Evolutionary conservation across 2,113 vertebrate species (phyloP).

Genomic region (Sebastes fasciatus): DNA sequence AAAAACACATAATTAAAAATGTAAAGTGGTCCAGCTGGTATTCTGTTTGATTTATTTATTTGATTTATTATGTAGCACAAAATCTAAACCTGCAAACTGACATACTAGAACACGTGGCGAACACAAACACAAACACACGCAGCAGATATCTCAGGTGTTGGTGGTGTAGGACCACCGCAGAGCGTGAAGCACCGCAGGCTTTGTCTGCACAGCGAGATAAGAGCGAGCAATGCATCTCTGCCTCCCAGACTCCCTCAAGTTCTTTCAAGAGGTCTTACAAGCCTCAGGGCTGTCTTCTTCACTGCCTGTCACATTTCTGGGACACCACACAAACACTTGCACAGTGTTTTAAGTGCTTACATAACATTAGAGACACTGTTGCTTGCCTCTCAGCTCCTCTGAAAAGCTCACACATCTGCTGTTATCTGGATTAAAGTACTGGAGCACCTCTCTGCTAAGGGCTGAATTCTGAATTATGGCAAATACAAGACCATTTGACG

Average conservation of each 20-base stretch:
- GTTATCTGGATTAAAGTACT: background rate
- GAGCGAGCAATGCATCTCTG: background rate
- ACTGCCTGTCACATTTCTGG: constrained; percentile 38
- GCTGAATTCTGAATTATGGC: background rate
- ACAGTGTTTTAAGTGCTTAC: constrained; percentile 12
- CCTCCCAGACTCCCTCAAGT: constrained; percentile 6
- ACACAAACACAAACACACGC: background rate
- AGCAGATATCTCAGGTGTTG: constrained; percentile 19
- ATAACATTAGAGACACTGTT: background rate
- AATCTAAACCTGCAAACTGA: background rate
- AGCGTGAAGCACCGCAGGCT: constrained; percentile 1
- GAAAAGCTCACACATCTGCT: constrained; percentile 1
- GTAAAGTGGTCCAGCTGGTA: background rate
- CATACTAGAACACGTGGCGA: too few species aligned
- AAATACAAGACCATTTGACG: background rate
- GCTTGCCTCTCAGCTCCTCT: background rate
- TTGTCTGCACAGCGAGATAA: constrained; percentile 38
- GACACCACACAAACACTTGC: constrained; percentile 18
- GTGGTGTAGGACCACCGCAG: background rate
- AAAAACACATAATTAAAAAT: background rate
- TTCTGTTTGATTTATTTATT: background rate
- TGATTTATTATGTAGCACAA: background rate
- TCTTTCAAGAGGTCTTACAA: constrained; percentile 28
- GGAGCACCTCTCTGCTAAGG: background rate
- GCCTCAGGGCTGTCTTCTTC: constrained; percentile 21